Conservation (phyloP, 2,113 vertebrate species). For the Burhinus oedicnemus region DNA sequence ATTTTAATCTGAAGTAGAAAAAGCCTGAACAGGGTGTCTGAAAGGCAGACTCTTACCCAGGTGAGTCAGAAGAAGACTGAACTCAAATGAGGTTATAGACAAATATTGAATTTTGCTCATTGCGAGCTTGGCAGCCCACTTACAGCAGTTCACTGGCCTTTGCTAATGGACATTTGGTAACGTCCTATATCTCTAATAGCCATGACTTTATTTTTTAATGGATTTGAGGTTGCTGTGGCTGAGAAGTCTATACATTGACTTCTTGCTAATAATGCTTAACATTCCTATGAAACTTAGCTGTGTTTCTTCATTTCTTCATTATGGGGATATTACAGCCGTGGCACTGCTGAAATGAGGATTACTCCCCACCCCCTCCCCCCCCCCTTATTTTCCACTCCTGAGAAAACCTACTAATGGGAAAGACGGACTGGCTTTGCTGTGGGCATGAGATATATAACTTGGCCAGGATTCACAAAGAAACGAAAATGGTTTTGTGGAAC, state of each 20-base stretch:
- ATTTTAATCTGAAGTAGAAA: background rate
- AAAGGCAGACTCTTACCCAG: background rate
- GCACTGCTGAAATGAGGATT: background rate
- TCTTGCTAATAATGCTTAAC: background rate
- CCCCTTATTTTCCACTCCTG: background rate
- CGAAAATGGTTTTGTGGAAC: background rate
- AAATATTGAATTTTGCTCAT: background rate
- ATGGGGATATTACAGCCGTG: background rate
- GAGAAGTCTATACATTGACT: background rate
- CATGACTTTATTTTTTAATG: background rate
- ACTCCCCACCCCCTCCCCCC: too few relatives aligned
- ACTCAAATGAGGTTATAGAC: background rate
- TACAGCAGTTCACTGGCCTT: background rate
- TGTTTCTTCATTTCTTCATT: background rate
- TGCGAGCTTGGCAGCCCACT: background rate
- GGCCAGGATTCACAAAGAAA: background rate
- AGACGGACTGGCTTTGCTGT: background rate
- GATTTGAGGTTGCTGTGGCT: constrained; percentile 2
- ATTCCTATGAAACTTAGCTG: background rate
- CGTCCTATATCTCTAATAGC: background rate
- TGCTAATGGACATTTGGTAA: background rate
- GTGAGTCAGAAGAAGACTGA: background rate
- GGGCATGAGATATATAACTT: background rate
- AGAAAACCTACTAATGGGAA: background rate
- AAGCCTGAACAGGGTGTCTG: background rate